These are phyloP conservation scores for Escarpia spicata DNA, from an alignment of 2,888 invertebrate species.

Conservation along the genomic window DNA sequence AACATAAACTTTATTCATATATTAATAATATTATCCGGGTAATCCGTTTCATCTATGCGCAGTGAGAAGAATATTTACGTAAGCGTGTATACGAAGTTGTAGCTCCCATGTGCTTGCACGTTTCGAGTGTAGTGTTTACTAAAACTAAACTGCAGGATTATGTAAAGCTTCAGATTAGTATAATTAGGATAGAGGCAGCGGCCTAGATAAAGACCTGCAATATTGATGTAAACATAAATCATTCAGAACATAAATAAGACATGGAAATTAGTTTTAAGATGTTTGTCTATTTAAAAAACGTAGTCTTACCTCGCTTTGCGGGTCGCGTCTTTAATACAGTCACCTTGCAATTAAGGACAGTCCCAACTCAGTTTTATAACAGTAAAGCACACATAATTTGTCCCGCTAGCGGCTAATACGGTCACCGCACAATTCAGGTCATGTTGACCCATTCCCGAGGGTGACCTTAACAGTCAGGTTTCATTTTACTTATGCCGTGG, in stretches of 20 bases:
- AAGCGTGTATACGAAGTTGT: not conserved
- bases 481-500: no score
- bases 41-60: not conserved
- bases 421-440: no score
- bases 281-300: no score
- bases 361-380: no score
- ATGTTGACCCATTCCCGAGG: no score
- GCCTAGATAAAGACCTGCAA: not conserved
- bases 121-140: not conserved
- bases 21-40: not conserved
- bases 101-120: not conserved
- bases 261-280: not conserved
- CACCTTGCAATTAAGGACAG: no score
- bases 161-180: not conserved
- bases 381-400: no score
- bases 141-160: not conserved
- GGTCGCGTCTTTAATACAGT: no score
- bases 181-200: not conserved
- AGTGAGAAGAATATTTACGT: not conserved
- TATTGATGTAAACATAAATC: not conserved
- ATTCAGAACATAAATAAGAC: not conserved
- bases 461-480: no score
- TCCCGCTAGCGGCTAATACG: no score
- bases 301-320: no score
- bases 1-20: conserved; percentile 1